A percentile compares a stretch with the other conserved stretches of the same genome.
phyloP scores from a whole-genome alignment of 2,888 invertebrate genomes.

The Eupeodes latifasciatus region DNA sequence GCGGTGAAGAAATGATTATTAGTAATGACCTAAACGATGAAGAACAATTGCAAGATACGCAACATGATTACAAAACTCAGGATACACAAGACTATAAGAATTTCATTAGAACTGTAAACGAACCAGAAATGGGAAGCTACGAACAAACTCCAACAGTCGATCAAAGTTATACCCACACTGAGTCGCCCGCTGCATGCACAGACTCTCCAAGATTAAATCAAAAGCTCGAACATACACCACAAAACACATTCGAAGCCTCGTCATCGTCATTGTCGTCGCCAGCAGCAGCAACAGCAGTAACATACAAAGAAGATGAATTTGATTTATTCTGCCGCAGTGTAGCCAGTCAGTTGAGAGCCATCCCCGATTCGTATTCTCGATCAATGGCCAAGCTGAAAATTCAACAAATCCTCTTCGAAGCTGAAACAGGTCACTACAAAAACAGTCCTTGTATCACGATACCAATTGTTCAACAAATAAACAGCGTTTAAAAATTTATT shows the following conservation, averaged over 20 bases:
- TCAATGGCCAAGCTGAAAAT: constrained; percentile 81
- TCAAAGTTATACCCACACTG: not conserved
- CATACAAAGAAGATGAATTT: constrained; percentile 78
- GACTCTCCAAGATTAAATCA: not conserved
- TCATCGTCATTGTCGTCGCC: not conserved
- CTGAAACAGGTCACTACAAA: constrained; percentile 80
- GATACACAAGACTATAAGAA: constrained; percentile 36
- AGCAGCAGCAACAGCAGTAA: too few relatives aligned
- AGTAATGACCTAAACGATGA: constrained; percentile 41
- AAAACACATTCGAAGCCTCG: not conserved
- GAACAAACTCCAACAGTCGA: not conserved
- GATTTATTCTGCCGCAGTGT: constrained; percentile 80
- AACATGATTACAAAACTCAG: not conserved
- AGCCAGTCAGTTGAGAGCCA: constrained; percentile 79
- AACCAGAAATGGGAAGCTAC: not conserved
- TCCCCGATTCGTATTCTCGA: constrained; percentile 80
- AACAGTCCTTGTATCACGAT: constrained; percentile 63
- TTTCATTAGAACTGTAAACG: constrained; percentile 30
- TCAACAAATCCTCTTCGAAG: constrained; percentile 81
- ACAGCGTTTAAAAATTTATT: constrained; percentile 1
- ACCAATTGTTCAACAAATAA: constrained; percentile 64
- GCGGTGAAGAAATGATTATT: constrained; percentile 37
- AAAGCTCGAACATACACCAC: not conserved
- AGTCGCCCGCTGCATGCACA: not conserved
- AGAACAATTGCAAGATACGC: not conserved